Base-by-base conservation (phyloP, 2,113 vertebrate genomes). In the Saimiri boliviensis region DNA sequence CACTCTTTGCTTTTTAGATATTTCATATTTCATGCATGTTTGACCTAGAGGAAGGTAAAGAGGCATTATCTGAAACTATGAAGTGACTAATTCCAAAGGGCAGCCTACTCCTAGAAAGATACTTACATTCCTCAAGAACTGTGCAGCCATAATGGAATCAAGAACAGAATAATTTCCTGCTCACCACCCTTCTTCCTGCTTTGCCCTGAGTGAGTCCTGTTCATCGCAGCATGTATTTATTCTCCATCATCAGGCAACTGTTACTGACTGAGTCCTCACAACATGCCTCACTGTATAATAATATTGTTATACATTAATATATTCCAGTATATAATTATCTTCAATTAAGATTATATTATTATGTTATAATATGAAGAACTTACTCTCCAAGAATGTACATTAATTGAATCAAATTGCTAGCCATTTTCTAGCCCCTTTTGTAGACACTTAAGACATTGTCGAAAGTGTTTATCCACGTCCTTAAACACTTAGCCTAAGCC, bases 101-200 rank as follows among this genome's bases (percentile, higher is more conserved):
- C 4, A 77, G 8, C 6, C 79, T 76, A 74, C 8, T 54, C 7
- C n/a, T 86, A 27, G 40, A 80, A 73, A 74, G 37, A 56, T 80
- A 70, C 1, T 70, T 21, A 32, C n/a, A 74, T 81, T 54, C 42
- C 12, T 9, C 8, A 27, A 63, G 52, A 89, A 74, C 23, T 58
- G 2, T 60, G 21, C 17, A 3, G 4, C 17, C 21, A 20, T 3
- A 23, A 37, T 8, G 60, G 6, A 80, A 86, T 17, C 37, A 96
- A 80, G 5, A 40, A 47, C 2, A 11, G 25, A 17, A 25, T 45
- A 27, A 47, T 56, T 71, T 21, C 9, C 2, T 47, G 23, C 4
- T n/a, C 3, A 19, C 35, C 8, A 4, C 0, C 4, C 19, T 7
- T 30, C 45, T 73, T 45, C 9, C 17, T 5, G 1, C 7, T 0